Conservation (phyloP, 2,888 invertebrate genomes). For the Machimus rusticus region DNA sequence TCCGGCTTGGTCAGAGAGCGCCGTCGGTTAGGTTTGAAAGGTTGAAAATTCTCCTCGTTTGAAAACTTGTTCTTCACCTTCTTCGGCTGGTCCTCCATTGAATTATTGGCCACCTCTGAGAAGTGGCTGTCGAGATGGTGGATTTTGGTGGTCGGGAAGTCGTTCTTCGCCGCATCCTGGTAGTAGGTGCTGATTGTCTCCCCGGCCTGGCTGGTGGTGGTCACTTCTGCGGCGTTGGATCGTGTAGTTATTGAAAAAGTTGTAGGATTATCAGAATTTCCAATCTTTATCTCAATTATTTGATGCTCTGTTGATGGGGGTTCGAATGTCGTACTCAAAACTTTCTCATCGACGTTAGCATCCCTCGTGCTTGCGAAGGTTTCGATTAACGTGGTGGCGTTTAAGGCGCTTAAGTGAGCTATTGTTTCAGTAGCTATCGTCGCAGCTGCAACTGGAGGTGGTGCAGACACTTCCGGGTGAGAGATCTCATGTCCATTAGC, state of each 20-base stretch:
- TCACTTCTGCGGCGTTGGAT: not conserved
- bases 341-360: not conserved
- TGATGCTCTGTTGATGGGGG: constrained; percentile 43
- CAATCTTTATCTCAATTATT: constrained; percentile 46
- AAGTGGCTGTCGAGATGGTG: not conserved
- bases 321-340: constrained; percentile 22
- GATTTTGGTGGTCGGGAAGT: not conserved
- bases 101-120: not conserved
- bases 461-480: not conserved
- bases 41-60: constrained; percentile 60
- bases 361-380: not conserved
- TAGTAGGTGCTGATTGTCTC: not conserved
- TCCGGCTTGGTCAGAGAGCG: constrained; percentile 62
- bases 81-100: constrained; percentile 28
- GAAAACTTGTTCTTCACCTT: constrained; percentile 57
- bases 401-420: not conserved
- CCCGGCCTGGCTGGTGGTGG: not conserved
- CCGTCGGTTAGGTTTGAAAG: constrained; percentile 62
- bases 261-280: constrained; percentile 44
- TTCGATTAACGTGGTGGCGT: not conserved
- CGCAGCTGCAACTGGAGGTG: not conserved
- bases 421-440: not conserved
- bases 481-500: constrained; percentile 7
- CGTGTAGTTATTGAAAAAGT: constrained; percentile 43
- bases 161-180: not conserved